Evolutionary conservation across 2,888 invertebrate genomes (phyloP), one percentile per base, ranked within the genome.

Genomic region (Drosophila differens): DNA sequence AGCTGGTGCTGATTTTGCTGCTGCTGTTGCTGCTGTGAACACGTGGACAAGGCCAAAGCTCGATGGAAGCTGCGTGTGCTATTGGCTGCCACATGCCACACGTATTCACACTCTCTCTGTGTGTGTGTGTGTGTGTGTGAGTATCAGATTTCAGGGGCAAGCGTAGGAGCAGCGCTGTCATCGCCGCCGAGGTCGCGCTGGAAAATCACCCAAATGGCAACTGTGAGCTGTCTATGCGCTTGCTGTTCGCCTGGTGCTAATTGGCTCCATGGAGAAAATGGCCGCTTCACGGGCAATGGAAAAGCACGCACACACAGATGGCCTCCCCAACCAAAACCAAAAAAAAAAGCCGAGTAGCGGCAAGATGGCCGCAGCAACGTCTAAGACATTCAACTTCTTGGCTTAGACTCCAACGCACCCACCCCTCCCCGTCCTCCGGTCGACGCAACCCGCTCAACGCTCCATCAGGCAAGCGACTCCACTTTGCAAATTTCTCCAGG

Each of bases 211-310:
- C 54, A 54, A 35, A 37, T 35, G 71, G 68, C 72, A 77, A 58
- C 63, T 49, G 55, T 71, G 51, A 51, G 52, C 53, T 52, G 62
- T 72, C 55, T 57, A 37, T 54, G 63, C 66, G 68, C 53, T 74
- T 91, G 79, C 92, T 92, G 92, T 63, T 91, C 83, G 91, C 92
- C 92, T 91, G 85, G 84, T 87, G 70, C 57, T 83, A 83, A 87
- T 92, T 91, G 90, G 91, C 92, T 91, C 92, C 85, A 89, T 91
- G 81, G 91, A 91, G 91, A 92, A 92, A 92, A 92, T 91, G 91
- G 92, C 92, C 83, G 92, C 83, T 89, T 69, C 74, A 71, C 76
- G 58, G 41, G 59, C 52, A 68, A 68, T 57, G 68, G 53, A 66
- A 74, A 60, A 32, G 44, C 53, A 64, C 39, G 51, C 71, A 33